Base-by-base conservation (phyloP, 2,113 vertebrate genomes). In the Malurus cyaneus region DNA sequence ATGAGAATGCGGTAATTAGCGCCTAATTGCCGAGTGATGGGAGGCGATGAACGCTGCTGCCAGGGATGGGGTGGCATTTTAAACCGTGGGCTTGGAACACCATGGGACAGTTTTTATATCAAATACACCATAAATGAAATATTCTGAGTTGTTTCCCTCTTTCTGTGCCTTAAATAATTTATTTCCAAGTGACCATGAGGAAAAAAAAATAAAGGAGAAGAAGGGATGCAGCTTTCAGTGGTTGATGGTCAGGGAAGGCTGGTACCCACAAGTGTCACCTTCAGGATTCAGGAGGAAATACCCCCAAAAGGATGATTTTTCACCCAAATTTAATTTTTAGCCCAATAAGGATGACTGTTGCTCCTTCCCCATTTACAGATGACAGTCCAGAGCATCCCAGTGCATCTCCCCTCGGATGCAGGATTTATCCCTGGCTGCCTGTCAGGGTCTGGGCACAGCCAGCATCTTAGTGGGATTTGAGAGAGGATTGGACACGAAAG, bases 1-100 rank as follows among this genome's bases (percentile, higher is more conserved):
- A 89, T 96, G 94, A 72, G 67, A 91, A 94, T 80, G 31, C 59
- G 24, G 66, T 79, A 97, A 96, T 97, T 97, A 96, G 74, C 70
- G 62, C 23, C 86, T 95, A 95, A 97, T 97, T 97, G 94, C 82
- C 77, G 21, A 92, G 67, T 61, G 91, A 91, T 5, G 47, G 88
- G 53, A 67, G 59, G 34, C 1, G 2, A 81, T 82, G 92, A 80
- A 44, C 1, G 19, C 64, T 88, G 69, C 90, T 89, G 84, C 80
- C 92, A 54, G 67, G 29, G 62, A 64, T 28, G 0, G 23, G 71
- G 71, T 54, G 89, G 49, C 79, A 50, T 67, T 53, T 41, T 69
- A 66, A 83, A 59, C 47, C 59, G 20, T 65, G 69, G 80, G 32
- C 53, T 85, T 50, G 29, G 42, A 46, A 70, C 46, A 41, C 12